A percentile compares a stretch with the other conserved stretches of the same genome.
Conservation (phyloP, 2,113 vertebrate species). For the Beaufortia kweichowensis region DNA sequence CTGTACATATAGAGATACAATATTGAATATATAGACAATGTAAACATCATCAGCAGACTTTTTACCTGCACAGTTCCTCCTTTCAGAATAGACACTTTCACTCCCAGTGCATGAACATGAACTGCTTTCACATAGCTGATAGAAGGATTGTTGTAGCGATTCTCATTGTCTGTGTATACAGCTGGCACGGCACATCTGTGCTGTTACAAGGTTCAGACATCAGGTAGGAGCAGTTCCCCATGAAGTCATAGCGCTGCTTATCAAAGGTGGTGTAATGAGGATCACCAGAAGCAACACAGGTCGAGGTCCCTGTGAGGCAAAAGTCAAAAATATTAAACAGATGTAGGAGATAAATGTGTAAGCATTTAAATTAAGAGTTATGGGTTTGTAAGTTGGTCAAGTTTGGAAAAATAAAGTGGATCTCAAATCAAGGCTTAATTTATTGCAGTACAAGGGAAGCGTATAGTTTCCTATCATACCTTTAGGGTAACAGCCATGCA, state of each 20-base stretch:
- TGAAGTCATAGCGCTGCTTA: conserved; percentile 70
- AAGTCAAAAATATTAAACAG: neutral
- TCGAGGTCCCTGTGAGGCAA: conserved; percentile 46
- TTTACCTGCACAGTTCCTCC: conserved; percentile 74
- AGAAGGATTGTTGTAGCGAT: conserved; percentile 66
- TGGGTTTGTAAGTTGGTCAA: neutral
- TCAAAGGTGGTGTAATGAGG: conserved; percentile 80
- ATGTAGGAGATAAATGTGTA: neutral
- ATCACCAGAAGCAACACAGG: conserved; percentile 55
- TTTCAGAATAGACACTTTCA: conserved; percentile 75
- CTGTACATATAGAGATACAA: no score
- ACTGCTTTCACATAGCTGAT: conserved; percentile 76
- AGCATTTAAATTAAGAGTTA: neutral
- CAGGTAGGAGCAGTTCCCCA: conserved; percentile 79
- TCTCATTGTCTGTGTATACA: conserved; percentile 74
- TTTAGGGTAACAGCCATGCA: conserved; percentile 75
- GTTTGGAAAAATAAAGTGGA: neutral
- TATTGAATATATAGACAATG: no score
- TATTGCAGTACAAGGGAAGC: neutral
- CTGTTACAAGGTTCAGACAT: conserved; percentile 70
- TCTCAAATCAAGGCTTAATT: no score
- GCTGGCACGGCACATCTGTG: conserved; percentile 63
- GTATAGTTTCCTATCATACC: conserved; percentile 59
- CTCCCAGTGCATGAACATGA: conserved; percentile 64
- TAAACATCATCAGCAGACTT: neutral